These are phyloP conservation scores for Drosophila birchii DNA, from an alignment of 2,888 invertebrate species.

Conservation along the genomic window DNA sequence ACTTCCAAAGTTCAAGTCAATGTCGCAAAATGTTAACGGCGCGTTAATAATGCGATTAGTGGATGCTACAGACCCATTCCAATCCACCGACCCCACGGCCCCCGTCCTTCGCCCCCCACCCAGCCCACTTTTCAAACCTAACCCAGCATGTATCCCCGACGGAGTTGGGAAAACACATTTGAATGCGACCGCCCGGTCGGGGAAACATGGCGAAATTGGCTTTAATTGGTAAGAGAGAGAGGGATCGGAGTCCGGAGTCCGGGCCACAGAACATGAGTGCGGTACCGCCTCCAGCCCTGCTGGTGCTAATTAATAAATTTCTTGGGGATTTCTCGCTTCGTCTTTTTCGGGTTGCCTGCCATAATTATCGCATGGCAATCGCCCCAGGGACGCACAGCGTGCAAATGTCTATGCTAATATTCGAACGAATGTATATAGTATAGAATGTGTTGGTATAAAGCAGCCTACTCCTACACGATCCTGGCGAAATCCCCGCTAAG, in stretches of 20 bases:
- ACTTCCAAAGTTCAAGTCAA: slow-evolving; percentile 66
- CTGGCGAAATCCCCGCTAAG: slow-evolving; percentile 41
- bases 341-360: slow-evolving; percentile 37
- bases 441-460: not conserved
- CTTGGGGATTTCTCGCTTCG: slow-evolving; percentile 47
- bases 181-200: slow-evolving; percentile 42
- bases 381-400: slow-evolving; percentile 36
- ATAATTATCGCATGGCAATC: slow-evolving; percentile 56
- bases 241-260: slow-evolving; percentile 24
- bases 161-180: slow-evolving; percentile 46
- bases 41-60: slow-evolving; percentile 77
- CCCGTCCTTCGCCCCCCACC: not conserved
- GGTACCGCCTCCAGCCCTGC: slow-evolving; percentile 18
- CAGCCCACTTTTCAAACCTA: slow-evolving; percentile 1
- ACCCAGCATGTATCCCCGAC: slow-evolving; percentile 28
- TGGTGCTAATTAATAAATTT: slow-evolving; percentile 65
- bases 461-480: slow-evolving; percentile 16
- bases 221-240: slow-evolving; percentile 66
- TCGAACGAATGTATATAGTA: slow-evolving; percentile 6
- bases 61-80: slow-evolving; percentile 49
- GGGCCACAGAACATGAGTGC: slow-evolving; percentile 36
- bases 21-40: slow-evolving; percentile 72
- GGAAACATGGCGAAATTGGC: slow-evolving; percentile 64
- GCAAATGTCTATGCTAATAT: slow-evolving; percentile 51
- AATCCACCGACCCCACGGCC: slow-evolving; percentile 30